Evolutionary conservation across 2,113 vertebrate genomes (phyloP).

Genomic region (Asarcornis scutulata): DNA sequence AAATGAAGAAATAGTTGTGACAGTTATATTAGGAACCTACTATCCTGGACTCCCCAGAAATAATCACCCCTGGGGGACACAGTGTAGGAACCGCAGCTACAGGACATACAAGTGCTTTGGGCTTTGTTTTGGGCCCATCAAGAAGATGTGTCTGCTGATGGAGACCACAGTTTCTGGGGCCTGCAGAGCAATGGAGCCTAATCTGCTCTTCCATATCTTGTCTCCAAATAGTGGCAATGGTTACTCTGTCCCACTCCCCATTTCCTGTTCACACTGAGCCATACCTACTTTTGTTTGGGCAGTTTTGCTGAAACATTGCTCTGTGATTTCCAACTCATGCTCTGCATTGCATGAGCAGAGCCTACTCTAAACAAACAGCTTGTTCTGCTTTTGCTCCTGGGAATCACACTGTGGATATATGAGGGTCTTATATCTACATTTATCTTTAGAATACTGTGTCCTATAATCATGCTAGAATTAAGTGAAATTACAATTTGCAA

Average conservation of each 20-base stretch:
- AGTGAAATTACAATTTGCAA: not conserved
- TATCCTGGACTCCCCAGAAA: not conserved
- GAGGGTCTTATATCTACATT: not conserved
- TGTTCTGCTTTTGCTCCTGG: not conserved
- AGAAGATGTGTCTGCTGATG: not conserved
- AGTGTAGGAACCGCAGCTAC: not conserved
- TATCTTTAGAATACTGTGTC: not conserved
- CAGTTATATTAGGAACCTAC: not conserved
- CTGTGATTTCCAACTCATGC: not conserved
- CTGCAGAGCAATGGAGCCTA: not conserved
- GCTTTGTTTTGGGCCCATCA: not conserved
- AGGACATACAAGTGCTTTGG: not conserved
- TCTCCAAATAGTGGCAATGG: not conserved
- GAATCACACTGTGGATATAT: not conserved
- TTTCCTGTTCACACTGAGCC: not conserved
- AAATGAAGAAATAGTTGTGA: not conserved
- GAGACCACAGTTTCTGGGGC: not conserved
- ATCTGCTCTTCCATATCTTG: not conserved
- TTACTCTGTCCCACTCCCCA: not conserved
- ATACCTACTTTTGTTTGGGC: not conserved
- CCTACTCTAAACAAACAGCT: not conserved
- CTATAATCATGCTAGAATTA: not conserved
- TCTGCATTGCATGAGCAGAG: not conserved
- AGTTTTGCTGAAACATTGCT: not conserved
- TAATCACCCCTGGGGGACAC: fast-evolving